Percentiles rank a stretch among this genome's conserved stretches.
These are phyloP conservation scores for Polietes domitor DNA, from an alignment of 2,888 invertebrate species.

Conservation along the genomic window DNA sequence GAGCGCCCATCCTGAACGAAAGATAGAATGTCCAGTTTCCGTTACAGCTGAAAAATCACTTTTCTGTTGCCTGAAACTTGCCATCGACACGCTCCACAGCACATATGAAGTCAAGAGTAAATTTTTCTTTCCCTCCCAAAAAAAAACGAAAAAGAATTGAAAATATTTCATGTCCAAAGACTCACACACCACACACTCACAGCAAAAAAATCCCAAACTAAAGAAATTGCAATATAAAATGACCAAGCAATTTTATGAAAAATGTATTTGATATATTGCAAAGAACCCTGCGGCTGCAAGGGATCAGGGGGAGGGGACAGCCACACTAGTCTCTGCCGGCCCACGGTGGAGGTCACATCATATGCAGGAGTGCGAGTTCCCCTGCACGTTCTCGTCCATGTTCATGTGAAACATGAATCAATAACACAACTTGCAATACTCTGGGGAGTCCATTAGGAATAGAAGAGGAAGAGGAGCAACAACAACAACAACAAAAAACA, in stretches of 20 bases:
- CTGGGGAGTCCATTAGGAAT: conserved; percentile 54
- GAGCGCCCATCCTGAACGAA: not conserved
- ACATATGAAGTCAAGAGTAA: conserved; percentile 51
- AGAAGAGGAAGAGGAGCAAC: not conserved
- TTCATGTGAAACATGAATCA: conserved; percentile 64
- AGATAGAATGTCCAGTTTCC: conserved; percentile 41
- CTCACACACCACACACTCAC: not conserved
- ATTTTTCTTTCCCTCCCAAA: conserved; percentile 30
- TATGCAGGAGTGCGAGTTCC: not conserved
- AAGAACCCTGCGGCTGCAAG: not conserved
- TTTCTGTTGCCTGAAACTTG: conserved; percentile 55
- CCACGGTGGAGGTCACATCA: conserved; percentile 22
- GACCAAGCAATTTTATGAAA: conserved; percentile 69
- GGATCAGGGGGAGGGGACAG: not conserved
- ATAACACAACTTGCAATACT: conserved; percentile 61
- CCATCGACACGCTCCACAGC: conserved; percentile 56
- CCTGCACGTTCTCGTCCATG: conserved; percentile 44
- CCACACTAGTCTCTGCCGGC: not conserved
- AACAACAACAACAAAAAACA: not conserved
- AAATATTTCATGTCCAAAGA: conserved; percentile 1
- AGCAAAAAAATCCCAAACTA: conserved; percentile 24
- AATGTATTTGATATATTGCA: conserved; percentile 65
- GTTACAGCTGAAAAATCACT: conserved; percentile 41
- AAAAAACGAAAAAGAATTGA: not conserved
- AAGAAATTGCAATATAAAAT: conserved; percentile 68